A percentile compares a stretch with the other conserved stretches of the same genome.
These are phyloP conservation scores for Cardinalis cardinalis DNA, from an alignment of 2,113 vertebrate species.

Conservation along the genomic window DNA sequence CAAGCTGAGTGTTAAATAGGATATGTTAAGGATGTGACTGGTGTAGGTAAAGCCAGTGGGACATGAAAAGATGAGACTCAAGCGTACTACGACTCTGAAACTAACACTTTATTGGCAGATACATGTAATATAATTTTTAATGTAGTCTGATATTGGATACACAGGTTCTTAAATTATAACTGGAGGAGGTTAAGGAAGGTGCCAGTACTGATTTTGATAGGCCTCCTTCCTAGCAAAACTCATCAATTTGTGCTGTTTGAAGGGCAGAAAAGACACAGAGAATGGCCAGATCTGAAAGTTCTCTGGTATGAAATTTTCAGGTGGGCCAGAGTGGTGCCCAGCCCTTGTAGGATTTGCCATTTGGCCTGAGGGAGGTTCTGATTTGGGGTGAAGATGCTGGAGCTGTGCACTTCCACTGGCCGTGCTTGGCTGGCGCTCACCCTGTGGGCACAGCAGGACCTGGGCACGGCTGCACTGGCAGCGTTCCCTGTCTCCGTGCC, in stretches of 20 bases:
- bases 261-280: not conserved
- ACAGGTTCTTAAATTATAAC: not conserved
- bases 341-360: not conserved
- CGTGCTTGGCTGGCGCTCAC: fast-evolving
- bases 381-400: not conserved
- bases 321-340: not conserved
- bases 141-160: not conserved
- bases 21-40: not conserved
- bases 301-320: fast-evolving
- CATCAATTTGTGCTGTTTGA: not conserved
- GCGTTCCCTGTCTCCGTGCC: not conserved
- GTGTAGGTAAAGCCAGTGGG: not conserved
- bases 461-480: not conserved
- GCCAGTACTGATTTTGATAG: not conserved
- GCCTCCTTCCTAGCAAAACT: not conserved
- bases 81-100: not conserved
- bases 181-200: not conserved
- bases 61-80: not conserved
- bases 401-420: not conserved
- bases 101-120: not conserved
- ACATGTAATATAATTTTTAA: not conserved
- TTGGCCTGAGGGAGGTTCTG: not conserved
- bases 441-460: not conserved
- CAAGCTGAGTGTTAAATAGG: not conserved
- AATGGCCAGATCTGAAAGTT: not conserved